These are phyloP conservation scores for Agraylea sexmaculata DNA, from an alignment of 1,140 invertebrate genomes.

Conservation along the genomic window DNA sequence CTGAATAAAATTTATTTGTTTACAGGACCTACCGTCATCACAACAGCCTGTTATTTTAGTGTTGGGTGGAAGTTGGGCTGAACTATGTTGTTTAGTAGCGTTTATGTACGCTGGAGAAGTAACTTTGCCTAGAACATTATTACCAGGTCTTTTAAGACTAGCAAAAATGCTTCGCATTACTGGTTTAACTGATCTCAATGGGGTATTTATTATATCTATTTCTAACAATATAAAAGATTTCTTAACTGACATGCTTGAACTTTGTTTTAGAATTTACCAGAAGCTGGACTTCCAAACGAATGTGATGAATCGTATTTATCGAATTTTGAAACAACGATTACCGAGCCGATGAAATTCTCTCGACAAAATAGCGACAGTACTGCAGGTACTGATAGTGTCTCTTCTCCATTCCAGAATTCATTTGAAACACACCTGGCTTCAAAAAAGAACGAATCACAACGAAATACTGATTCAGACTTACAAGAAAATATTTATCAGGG, in stretches of 20 bases:
- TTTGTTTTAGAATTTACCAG: conserved; percentile 17
- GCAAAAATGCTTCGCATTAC: conserved; percentile 77
- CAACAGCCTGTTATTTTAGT: conserved; percentile 76
- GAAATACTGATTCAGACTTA: conserved; percentile 1
- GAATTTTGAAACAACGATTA: conserved; percentile 17
- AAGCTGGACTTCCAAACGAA: conserved; percentile 17
- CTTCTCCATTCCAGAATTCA: conserved; percentile 18
- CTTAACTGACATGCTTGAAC: not conserved
- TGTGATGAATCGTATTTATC: conserved; percentile 17
- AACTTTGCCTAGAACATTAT: conserved; percentile 70
- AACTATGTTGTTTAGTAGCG: conserved; percentile 69
- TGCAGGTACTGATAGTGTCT: conserved; percentile 12
- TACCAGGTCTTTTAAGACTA: conserved; percentile 68
- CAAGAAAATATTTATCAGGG: conserved; percentile 17
- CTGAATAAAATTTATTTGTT: too few relatives aligned
- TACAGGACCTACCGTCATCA: conserved; percentile 52
- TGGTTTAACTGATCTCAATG: conserved; percentile 71
- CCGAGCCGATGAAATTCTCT: conserved; percentile 15
- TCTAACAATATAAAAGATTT: not conserved
- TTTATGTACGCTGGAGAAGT: conserved; percentile 92
- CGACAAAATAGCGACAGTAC: conserved; percentile 21
- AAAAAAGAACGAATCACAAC: conserved; percentile 8
- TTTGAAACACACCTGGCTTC: conserved; percentile 13
- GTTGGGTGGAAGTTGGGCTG: conserved; percentile 65
- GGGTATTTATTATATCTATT: conserved; percentile 31